Base-by-base conservation (phyloP, 53 echinoderm and acorn worm species). In the Hippasteria phrygiana region DNA sequence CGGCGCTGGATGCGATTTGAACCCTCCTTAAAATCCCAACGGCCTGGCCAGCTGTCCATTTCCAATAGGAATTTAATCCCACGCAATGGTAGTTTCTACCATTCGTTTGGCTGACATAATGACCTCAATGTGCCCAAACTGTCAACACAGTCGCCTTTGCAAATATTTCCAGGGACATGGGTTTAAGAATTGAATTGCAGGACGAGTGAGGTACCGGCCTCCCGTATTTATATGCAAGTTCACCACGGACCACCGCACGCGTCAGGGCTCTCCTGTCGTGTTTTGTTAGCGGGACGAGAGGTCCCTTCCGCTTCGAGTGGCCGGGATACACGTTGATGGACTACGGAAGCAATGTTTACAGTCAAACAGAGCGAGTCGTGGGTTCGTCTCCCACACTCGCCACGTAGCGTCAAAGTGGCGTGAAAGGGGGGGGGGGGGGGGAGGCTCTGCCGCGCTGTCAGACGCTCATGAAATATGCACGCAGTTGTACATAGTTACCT, bases 231-330 rank as follows among this genome's bases (percentile, higher is more conserved):
- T 3, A 33, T 18, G 64, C 28, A 37, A 40, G 45, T 82, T 82
- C 65, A 48, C 35, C 82, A 37, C 64, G 82, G 82, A 46, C 82
- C 82, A 65, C 46, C 35, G 66, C 82, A 65, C 46, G 43, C 48
- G n/a, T 17, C 64, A 66, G 82, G 43, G 46, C 82, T 47, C 82
- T 82, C 64, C 28, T 66, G 82, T 43, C 64, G 82, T 82, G 82
- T 82, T 82, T 82, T 82, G 82, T 66, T 82, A 82, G 66, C 66
- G 82, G 82, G 64, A 82, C 66, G 43, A 82, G 82, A 46, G 82
- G 82, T 65, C 42, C 66, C 82, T 82, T 64, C 64, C 82, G 28
- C 82, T 66, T 64, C 8, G 66, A 65, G 66, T 82, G 66, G 64
- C 31, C 45, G 66, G 64, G 82, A 43, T 65, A 33, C 64, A 82